These are phyloP conservation scores for Sylvia borin DNA, from an alignment of 2,797 vertebrate genomes.

Conservation along the genomic window DNA sequence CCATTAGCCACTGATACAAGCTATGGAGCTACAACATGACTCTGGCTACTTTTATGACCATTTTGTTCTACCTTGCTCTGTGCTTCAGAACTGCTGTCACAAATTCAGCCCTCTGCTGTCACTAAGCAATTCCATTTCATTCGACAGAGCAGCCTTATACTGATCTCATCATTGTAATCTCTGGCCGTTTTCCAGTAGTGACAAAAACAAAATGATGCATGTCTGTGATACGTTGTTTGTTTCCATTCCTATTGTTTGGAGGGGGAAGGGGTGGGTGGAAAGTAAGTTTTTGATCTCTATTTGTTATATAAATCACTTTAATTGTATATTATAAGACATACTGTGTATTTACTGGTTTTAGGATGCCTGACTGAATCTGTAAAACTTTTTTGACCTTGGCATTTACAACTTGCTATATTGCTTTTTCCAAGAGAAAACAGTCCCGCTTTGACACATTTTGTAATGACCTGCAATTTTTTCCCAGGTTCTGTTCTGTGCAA, in stretches of 20 bases:
- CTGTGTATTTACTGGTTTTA: background rate
- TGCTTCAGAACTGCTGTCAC: background rate
- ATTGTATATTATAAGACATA: background rate
- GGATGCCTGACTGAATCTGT: background rate
- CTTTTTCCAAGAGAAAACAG: background rate
- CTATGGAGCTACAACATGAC: background rate
- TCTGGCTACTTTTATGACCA: background rate
- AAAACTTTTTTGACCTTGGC: background rate
- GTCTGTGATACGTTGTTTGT: background rate
- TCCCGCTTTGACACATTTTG: background rate
- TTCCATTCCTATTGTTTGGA: background rate
- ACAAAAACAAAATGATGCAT: constrained; percentile 1
- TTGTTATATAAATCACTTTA: background rate
- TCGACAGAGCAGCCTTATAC: background rate
- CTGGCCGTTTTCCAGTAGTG: background rate
- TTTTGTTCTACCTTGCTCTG: background rate
- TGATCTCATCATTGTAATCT: constrained; percentile 27
- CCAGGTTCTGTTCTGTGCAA: background rate
- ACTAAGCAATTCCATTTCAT: background rate
- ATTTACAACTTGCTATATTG: background rate
- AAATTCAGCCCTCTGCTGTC: constrained; percentile 16
- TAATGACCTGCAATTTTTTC: background rate
- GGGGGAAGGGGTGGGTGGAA: background rate
- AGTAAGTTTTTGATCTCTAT: background rate
- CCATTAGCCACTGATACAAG: background rate